Evolutionary conservation across 2,113 vertebrate species (phyloP).

Genomic region (Centropus bengalensis): DNA sequence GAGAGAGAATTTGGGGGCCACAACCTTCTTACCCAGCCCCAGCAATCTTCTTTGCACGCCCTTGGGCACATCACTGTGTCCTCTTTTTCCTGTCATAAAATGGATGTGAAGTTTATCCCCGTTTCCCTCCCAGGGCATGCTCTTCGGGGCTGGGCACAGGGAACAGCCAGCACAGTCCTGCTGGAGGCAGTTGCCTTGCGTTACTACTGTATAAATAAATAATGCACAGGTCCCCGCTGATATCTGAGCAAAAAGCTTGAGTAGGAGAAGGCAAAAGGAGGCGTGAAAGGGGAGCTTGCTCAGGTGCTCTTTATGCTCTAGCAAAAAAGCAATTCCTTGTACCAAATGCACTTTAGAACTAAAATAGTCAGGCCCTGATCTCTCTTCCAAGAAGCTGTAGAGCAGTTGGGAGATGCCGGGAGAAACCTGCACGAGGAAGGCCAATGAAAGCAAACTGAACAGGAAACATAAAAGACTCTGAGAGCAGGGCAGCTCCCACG

Average conservation of each 20-base stretch:
- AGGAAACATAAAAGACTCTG: rapidly evolving
- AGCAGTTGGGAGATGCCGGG: neutral
- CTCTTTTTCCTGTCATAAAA: neutral
- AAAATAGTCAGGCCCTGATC: neutral
- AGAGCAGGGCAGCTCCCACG: neutral
- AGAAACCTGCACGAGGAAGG: neutral
- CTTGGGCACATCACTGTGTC: neutral
- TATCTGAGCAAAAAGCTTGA: neutral
- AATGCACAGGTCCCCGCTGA: neutral
- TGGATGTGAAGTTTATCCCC: neutral
- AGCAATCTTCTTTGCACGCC: neutral
- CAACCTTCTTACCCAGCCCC: neutral
- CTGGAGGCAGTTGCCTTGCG: neutral
- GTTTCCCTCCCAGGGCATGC: rapidly evolving
- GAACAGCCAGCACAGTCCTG: neutral
- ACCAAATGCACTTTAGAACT: neutral
- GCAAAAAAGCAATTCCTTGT: neutral
- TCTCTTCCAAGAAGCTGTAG: neutral
- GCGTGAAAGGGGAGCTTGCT: neutral
- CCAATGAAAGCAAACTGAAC: neutral
- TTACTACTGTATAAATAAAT: neutral
- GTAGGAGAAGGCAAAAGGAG: neutral
- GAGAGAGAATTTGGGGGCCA: neutral
- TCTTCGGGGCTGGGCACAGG: neutral
- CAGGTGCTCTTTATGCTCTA: neutral